Base-by-base conservation (phyloP, 30 jellyfish, hydroid and myxozoan genomes). In the Clytia hemisphaerica region DNA sequence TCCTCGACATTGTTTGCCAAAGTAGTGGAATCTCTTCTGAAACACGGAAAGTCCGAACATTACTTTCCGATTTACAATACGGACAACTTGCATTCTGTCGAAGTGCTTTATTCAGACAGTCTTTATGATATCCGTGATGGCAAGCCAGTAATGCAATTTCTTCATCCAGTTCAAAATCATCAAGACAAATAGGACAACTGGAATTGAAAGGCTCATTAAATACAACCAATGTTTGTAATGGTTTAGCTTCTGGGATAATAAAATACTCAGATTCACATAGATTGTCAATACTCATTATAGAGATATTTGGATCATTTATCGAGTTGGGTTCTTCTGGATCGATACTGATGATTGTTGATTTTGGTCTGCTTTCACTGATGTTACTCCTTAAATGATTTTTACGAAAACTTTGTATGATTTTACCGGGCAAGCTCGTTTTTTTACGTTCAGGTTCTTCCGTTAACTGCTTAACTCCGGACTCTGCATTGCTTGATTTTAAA, bases 31-130 rank as follows among this genome's bases (percentile, higher is more conserved):
- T 57, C 44, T 57, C 70, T 21, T 57, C 70, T n/a, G 44, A 38
- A 7, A 57, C 44, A 6, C 70, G 53, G 16, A n/a, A 57, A 6
- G 70, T 57, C 30, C 51, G 25, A 38, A 57, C 30, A 45, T 57
- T 57, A n/a, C 70, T 57, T 21, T 57, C 30, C 12, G 70, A 57
- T 57, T 57, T 57, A n/a, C 70, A 57, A 0, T 57, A 57, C 30
- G 70, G 70, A 57, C 70, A 57, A 57, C 70, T 57, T 6, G 70
- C 70, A n/a, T 45, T 57, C 25, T 38, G 16, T 57, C 70, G 37
- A 5, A 57, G 30, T 38, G 70, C 25, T 26, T 31, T 57, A 0
- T 45, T 38, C 30, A 57, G 35, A 57, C 70, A 57, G 12, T 57
- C 70, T 57, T 57, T 57, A 21, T 57, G 70, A 45, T 57, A 57